Conservation (phyloP, 2,797 vertebrate genomes). For the Prionace glauca region DNA sequence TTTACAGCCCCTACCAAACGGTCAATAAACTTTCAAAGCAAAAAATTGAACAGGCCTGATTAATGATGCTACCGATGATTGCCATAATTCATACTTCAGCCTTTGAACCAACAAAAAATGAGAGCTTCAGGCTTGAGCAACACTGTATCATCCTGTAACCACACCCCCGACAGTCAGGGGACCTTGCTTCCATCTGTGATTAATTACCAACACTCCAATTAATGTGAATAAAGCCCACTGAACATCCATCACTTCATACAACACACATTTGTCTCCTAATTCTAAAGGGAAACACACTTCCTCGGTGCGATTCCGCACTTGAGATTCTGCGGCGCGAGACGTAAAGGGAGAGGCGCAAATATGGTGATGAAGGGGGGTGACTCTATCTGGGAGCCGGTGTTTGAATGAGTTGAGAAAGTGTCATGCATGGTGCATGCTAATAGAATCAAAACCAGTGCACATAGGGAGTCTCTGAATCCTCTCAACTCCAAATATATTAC, state of each 20-base stretch:
- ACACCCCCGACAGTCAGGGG: not conserved
- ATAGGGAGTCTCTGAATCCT: not conserved
- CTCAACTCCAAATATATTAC: not conserved
- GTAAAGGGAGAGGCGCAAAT: not conserved
- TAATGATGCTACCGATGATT: not conserved
- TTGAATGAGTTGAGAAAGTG: not conserved
- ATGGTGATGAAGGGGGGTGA: not conserved
- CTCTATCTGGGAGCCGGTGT: no score
- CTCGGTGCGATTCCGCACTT: not conserved
- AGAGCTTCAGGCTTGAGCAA: constrained; percentile 16
- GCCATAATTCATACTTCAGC: not conserved
- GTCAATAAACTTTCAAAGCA: constrained; percentile 31
- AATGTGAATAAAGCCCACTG: not conserved
- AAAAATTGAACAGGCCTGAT: constrained; percentile 21
- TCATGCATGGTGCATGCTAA: no score
- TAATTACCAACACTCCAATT: constrained; percentile 29
- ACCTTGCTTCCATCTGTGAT: not conserved
- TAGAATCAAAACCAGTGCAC: not conserved
- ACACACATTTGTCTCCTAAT: constrained; percentile 14
- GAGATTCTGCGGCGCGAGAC: not conserved
- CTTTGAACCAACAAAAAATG: constrained; percentile 37
- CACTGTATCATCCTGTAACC: constrained; percentile 16
- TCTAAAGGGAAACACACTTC: constrained; percentile 26
- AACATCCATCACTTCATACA: constrained; percentile 26
- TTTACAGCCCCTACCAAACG: not conserved